Base-by-base conservation (phyloP, 2,888 invertebrate species). In the Parnassius apollo region DNA sequence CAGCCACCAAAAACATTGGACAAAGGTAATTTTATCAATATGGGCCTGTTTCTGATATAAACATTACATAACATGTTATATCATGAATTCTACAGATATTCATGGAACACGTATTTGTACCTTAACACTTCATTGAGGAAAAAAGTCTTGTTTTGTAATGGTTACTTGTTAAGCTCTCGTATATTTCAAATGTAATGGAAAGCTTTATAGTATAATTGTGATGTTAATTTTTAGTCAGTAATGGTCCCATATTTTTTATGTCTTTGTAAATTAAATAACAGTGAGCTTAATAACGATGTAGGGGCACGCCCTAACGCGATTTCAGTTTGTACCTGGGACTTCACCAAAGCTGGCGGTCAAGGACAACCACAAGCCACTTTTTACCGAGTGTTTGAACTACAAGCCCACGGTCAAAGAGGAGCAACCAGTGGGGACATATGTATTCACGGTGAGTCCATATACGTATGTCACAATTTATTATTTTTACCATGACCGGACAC, bases 331-430 rank as follows among this genome's bases (percentile, higher is more conserved):
- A 67, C 75, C 87, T 64, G 85, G 77, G 66, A 71, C 82, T 60
- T 73, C 83, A 62, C 82, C 83, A 70, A 90, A 91, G 78, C 78
- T 91, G 51, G 82, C 88, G 3, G 90, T 91, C 46, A 91, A 90
- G 83, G 94, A 97, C 86, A 97, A 96, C 85, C 95, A 97, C 81
- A 98, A 98, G 78, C 98, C 98, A 1, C 94, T 95, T 66, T 98
- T 98, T 85, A 94, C 94, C 51, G 94, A 96, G 72, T 99, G 99
- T 87, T 94, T 94, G 62, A 93, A 92, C 72, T 98, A 98, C 86
- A 94, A 94, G 75, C 97, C 96, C 0, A 93, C 93, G 42, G 96
- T 97, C 25, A 94, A 95, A 77, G 98, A 98, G 86, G 96, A 95
- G 74, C 94, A 95, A 78, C 92, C 93, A 0, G 87, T 93, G 48